Evolutionary conservation across 2,888 invertebrate genomes (phyloP).

Genomic region (Hypercompe scribonia): DNA sequence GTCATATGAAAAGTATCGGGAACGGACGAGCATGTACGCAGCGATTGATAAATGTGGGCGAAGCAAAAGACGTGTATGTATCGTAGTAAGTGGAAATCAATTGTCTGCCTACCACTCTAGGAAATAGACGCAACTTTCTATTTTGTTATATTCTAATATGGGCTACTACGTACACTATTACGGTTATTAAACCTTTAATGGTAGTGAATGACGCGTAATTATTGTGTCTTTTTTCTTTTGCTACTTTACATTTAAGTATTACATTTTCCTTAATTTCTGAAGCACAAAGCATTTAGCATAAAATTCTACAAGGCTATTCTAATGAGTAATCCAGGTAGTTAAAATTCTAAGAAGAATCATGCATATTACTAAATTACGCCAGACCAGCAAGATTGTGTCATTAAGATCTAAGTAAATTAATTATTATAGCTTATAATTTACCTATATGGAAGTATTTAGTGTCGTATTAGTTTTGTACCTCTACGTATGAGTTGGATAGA

Average conservation of each 20-base stretch:
- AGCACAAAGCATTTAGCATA: constrained; percentile 21
- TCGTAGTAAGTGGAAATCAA: no score
- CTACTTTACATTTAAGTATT: constrained; percentile 4
- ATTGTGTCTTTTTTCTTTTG: background rate
- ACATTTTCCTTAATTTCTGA: constrained; percentile 28
- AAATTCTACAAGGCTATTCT: constrained; percentile 24
- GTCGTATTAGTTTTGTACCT: background rate
- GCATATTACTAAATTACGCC: background rate
- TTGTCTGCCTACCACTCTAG: no score
- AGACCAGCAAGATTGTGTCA: background rate
- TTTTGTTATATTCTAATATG: background rate
- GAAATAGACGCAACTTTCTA: no score
- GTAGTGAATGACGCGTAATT: constrained; percentile 4
- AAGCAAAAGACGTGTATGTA: no score
- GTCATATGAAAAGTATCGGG: no score
- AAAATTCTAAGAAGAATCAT: constrained; percentile 28
- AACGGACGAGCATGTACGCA: no score
- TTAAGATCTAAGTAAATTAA: constrained; percentile 10
- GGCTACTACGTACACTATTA: background rate
- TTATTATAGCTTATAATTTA: constrained; percentile 1
- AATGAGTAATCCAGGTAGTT: constrained; percentile 17
- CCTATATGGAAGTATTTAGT: background rate
- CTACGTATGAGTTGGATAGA: background rate
- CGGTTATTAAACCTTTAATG: background rate
- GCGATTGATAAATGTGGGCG: no score